These are phyloP conservation scores for Zosterops lateralis DNA, from an alignment of 2,113 vertebrate genomes.

Conservation along the genomic window DNA sequence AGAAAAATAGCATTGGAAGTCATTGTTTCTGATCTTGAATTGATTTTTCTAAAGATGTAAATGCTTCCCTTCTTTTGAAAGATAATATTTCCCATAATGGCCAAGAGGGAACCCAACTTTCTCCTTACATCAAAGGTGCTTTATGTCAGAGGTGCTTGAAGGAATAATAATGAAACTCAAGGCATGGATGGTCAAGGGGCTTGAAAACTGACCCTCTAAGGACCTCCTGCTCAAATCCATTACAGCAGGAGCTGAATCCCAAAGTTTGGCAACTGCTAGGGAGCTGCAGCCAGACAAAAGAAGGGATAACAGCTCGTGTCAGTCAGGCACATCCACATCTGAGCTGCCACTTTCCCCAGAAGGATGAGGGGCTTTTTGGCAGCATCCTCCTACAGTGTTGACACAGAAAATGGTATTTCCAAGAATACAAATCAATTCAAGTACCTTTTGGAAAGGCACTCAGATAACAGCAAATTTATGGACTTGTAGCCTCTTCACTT, in stretches of 20 bases:
- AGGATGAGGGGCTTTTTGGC: not conserved
- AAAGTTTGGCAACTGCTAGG: not conserved
- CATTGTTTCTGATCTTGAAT: not conserved
- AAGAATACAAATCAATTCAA: not conserved
- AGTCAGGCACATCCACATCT: not conserved
- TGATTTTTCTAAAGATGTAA: not conserved
- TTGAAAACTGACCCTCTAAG: not conserved
- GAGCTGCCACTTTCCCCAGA: not conserved
- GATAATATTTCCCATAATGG: not conserved
- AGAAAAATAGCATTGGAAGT: not conserved
- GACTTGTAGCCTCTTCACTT: not conserved
- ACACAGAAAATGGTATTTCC: not conserved
- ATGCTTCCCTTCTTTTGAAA: conserved; percentile 8
- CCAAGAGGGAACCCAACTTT: not conserved
- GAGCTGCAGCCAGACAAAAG: not conserved
- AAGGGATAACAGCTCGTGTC: not conserved
- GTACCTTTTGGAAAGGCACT: not conserved
- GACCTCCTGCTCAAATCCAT: not conserved
- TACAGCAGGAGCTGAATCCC: not conserved
- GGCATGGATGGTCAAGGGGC: not conserved
- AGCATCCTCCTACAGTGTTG: not conserved
- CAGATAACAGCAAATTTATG: conserved; percentile 2
- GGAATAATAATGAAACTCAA: not conserved
- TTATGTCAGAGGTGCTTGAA: not conserved
- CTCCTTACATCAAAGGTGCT: not conserved